Base-by-base conservation (phyloP, 2,113 vertebrate genomes). In the Limanda limanda region DNA sequence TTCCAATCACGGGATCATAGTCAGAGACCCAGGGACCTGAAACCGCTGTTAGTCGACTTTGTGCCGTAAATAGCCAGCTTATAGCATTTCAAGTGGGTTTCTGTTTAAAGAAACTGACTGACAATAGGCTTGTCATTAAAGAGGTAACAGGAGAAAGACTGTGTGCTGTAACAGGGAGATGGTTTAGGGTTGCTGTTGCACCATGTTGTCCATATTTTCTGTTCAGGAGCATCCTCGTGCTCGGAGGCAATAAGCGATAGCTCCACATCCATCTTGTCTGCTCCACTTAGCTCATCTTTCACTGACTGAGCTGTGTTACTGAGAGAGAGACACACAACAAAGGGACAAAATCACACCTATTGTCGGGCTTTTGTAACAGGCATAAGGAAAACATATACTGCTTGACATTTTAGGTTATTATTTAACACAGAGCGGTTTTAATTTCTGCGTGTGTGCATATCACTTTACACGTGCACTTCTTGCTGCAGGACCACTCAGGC, bases 211-310 rank as follows among this genome's bases (percentile, higher is more conserved):
- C 40, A 54, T 51, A 61, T 51, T 62, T 85, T 69, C 68, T 63
- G 54, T 71, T 66, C 23, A 55, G 80, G 24, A 60, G 78, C 57
- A 85, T 86, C 68, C 66, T 81, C 78, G 21, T 68, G 79, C 86
- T 88, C 61, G 59, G 64, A 47, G 83, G 82, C 77, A 74, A 86
- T 56, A 76, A 83, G 48, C 18, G 45, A 88, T 78, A 78, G 75
- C 74, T 54, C 42, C 20, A 61, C 65, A 52, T 71, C 72, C 76
- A 83, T 81, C 71, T 84, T 74, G 62, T 68, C 60, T 86, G 82
- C 73, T 88, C 85, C 71, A 87, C 62, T 86, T 91, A 86, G 80
- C 78, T 90, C 83, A 8, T 68, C 84, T 90, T 91, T 89, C 87
- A 81, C 55, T 66, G n/a, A 62, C 75, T 70, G 61, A 83, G 76